Conservation (phyloP, 2,113 vertebrate species). For the Chascanopsetta lugubris region DNA sequence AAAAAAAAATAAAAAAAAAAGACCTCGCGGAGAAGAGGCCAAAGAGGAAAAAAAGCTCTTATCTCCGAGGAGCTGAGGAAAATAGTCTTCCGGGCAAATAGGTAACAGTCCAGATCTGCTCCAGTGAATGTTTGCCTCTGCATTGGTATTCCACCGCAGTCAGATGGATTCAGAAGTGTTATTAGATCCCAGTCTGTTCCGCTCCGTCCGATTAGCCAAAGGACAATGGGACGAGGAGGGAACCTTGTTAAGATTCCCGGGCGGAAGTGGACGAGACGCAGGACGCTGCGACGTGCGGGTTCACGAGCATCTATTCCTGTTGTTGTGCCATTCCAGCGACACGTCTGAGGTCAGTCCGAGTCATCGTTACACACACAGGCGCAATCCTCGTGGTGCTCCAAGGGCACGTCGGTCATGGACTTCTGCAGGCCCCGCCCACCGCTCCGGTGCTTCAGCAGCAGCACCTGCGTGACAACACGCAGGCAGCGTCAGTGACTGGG, state of each 20-base stretch:
- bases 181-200: constrained; percentile 69
- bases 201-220: constrained; percentile 71
- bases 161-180: constrained; percentile 78
- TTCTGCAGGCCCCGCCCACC: constrained; percentile 89
- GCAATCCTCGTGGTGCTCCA: constrained; percentile 98
- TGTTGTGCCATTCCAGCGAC: constrained; percentile 42
- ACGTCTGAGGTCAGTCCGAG: constrained; percentile 80
- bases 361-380: constrained; percentile 91
- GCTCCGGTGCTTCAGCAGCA: constrained; percentile 89
- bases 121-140: constrained; percentile 50
- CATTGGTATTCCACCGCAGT: constrained; percentile 74
- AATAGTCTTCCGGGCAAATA: constrained; percentile 49
- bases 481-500: too few relatives aligned
- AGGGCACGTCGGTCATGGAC: constrained; percentile 90
- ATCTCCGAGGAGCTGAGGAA: constrained; percentile 44
- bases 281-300: constrained; percentile 45
- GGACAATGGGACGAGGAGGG: constrained; percentile 79
- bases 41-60: constrained; percentile 29
- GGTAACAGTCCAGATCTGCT: constrained; percentile 57
- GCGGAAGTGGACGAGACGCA: constrained; percentile 48
- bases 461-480: constrained; percentile 80
- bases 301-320: constrained; percentile 26
- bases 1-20: constrained; percentile 16
- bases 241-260: constrained; percentile 70
- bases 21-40: constrained; percentile 10